Base-by-base conservation (phyloP, 2,888 invertebrate species). In the Eristalis intricaria region DNA sequence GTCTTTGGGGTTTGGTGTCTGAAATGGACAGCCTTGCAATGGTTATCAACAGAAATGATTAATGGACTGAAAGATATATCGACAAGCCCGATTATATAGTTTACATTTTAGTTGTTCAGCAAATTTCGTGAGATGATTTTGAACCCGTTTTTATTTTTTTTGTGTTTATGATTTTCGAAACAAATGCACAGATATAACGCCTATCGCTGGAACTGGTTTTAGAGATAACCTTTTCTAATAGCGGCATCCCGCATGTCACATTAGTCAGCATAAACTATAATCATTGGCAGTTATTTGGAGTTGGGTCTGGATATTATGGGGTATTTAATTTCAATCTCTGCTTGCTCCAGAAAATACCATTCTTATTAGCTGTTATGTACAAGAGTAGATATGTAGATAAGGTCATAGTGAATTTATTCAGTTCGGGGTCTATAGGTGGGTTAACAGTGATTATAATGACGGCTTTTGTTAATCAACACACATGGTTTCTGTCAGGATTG, bases 41-140 rank as follows among this genome's bases (percentile, higher is more conserved):
- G 40, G 38, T 69, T 81, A 75, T 81, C 68, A 66, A 32, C 23
- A 19, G 7, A 26, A 29, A 64, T 69, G 73, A 80, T 82, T 60
- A 71, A 76, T 82, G 82, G 26, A 22, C 38, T 76, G 15, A 23
- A 19, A 66, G 80, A 73, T 80, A 80, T 61, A 19, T 73, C 56
- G 35, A 40, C 8, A 35, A 32, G 32, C 40, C 0, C 29, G 23
- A 58, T 58, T 23, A 65, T 56, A 58, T 58, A 63, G 64, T 64
- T 64, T 56, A 64, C 43, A 50, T 50, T 68, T 68, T 13, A 68
- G 32, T 73, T 32, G 19, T 74, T 60, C 26, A 40, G 78, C 70
- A 26, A 58, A 60, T 68, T 22, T 58, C 15, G 13, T 11, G 13
- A 26, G 60, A 23, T 60, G 2, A 23, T 26, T 29, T 15, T 26